Conservation (phyloP, 2,888 invertebrate genomes). For the Teinopalpus imperialis region DNA sequence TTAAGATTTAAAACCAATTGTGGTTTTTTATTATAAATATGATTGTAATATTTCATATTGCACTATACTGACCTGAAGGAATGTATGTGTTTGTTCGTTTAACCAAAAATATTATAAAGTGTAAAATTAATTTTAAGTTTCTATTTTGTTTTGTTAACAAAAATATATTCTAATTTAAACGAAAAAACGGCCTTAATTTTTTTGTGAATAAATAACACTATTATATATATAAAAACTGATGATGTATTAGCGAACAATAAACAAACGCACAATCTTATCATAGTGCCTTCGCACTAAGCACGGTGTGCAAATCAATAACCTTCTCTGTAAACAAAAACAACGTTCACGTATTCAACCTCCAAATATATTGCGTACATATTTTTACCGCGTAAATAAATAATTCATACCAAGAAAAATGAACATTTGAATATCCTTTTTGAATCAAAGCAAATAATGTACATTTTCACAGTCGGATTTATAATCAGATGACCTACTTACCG, state of each 20-base stretch:
- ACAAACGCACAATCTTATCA: constrained; percentile 13
- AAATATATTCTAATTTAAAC: too few species aligned
- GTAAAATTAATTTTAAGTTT: too few species aligned
- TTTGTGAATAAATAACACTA: too few species aligned
- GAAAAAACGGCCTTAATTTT: too few species aligned
- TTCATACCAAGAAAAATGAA: constrained; percentile 33
- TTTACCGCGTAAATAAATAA: constrained; percentile 44
- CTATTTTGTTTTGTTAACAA: too few species aligned
- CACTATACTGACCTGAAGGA: too few species aligned
- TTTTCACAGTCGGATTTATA: constrained; percentile 27
- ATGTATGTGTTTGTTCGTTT: too few species aligned
- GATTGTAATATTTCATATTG: too few species aligned
- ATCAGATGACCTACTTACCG: constrained; percentile 44
- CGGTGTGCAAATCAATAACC: constrained; percentile 28
- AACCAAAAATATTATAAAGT: too few species aligned
- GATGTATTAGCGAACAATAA: background rate
- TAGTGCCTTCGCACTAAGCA: constrained; percentile 38
- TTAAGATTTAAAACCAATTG: too few species aligned
- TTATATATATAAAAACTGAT: background rate
- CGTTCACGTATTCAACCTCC: constrained; percentile 50
- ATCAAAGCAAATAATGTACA: constrained; percentile 31
- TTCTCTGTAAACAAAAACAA: constrained; percentile 63
- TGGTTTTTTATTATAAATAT: too few species aligned
- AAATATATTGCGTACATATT: constrained; percentile 30
- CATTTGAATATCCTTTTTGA: background rate